phyloP scores from a whole-genome alignment of 2,797 vertebrate genomes.

The Microctenopoma steveboyesi region DNA sequence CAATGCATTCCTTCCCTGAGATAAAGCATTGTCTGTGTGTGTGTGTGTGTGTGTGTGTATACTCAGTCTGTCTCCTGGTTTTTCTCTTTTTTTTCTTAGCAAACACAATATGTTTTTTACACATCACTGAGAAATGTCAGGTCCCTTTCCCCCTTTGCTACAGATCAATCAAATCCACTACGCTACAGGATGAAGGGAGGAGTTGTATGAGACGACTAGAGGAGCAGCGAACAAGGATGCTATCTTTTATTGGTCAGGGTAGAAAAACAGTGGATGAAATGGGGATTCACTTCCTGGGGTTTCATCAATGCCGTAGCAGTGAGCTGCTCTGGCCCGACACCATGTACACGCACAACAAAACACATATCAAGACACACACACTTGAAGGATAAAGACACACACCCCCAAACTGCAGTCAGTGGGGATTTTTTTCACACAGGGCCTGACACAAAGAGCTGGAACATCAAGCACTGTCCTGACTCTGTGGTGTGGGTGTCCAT shows the following conservation, averaged over 20 bases:
- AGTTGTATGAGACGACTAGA: constrained; percentile 50
- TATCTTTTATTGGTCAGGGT: constrained; percentile 56
- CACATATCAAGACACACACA: constrained; percentile 25
- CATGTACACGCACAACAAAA: constrained; percentile 39
- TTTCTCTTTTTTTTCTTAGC: constrained; percentile 56
- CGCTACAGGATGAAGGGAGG: constrained; percentile 64
- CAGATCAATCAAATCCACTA: constrained; percentile 81
- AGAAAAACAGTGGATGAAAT: constrained; percentile 62
- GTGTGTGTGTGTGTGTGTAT: constrained; percentile 14
- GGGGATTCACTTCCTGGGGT: constrained; percentile 65
- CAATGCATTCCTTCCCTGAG: constrained; percentile 11
- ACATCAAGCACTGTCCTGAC: constrained; percentile 76
- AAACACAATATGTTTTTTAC: constrained; percentile 85
- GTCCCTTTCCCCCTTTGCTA: constrained; percentile 69
- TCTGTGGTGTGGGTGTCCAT: constrained; percentile 75
- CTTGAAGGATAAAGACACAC: constrained; percentile 33
- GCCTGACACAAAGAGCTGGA: constrained; percentile 72
- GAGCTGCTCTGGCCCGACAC: constrained; percentile 52
- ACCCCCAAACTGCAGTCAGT: constrained; percentile 47
- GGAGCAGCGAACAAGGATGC: constrained; percentile 46
- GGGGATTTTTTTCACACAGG: constrained; percentile 64
- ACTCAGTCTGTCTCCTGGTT: constrained; percentile 40
- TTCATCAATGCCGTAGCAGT: constrained; percentile 53
- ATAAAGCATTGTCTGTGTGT: constrained; percentile 20
- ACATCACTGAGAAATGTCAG: constrained; percentile 85